Conservation (phyloP, 2,797 vertebrate species). For the Distichodus sexfasciatus region DNA sequence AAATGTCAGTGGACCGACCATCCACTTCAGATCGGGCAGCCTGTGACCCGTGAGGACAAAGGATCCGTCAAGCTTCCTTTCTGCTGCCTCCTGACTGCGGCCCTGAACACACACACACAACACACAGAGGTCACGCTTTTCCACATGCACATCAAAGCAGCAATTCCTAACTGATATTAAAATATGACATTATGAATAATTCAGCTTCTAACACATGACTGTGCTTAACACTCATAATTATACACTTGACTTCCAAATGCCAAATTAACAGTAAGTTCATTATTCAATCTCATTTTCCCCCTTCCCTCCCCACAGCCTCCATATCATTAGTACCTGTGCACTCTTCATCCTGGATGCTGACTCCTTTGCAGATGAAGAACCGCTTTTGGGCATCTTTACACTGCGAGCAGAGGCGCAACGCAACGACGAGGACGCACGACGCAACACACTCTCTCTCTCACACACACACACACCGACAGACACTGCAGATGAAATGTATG, state of each 20-base stretch:
- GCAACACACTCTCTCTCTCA: too few relatives aligned
- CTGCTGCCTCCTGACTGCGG: conserved; percentile 71
- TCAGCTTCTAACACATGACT: too few relatives aligned
- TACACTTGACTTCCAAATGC: not conserved
- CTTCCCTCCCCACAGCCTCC: too few relatives aligned
- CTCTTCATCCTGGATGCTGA: conserved; percentile 83
- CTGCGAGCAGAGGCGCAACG: conserved; percentile 1
- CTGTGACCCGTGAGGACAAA: conserved; percentile 88
- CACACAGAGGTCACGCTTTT: conserved; percentile 18
- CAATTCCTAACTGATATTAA: too few relatives aligned
- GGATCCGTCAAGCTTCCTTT: conserved; percentile 71
- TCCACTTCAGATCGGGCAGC: conserved; percentile 82
- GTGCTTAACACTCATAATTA: too few relatives aligned
- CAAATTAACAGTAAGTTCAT: not conserved
- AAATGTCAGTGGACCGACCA: conserved; percentile 82
- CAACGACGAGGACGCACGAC: too few relatives aligned
- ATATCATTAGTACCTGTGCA: conserved; percentile 75
- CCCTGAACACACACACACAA: conserved; percentile 65
- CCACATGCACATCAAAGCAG: conserved; percentile 1
- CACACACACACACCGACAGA: too few relatives aligned
- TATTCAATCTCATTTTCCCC: not conserved
- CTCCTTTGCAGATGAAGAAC: conserved; percentile 59
- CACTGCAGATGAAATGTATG: too few relatives aligned
- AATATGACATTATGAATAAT: too few relatives aligned
- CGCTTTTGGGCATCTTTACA: conserved; percentile 44